phyloP scores from a whole-genome alignment of 2,113 vertebrate genomes.

The Tichodroma muraria region DNA sequence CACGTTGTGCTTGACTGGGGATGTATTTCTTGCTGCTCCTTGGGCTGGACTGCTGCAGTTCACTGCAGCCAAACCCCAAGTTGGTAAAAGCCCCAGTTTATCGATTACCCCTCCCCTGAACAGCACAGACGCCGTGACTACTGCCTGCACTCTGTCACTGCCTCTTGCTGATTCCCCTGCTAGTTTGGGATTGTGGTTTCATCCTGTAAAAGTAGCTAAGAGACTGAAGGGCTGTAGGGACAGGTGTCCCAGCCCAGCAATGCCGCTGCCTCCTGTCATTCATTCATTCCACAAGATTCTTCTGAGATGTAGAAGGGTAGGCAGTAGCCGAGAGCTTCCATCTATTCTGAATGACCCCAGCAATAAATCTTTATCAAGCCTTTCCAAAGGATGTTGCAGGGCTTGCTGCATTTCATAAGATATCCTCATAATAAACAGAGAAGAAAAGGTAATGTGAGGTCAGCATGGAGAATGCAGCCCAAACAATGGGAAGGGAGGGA shows the following conservation, averaged over 20 bases:
- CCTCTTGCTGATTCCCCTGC: neutral
- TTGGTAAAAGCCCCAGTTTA: neutral
- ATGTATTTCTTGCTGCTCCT: neutral
- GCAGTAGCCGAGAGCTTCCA: neutral
- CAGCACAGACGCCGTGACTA: neutral
- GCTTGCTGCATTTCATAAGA: neutral
- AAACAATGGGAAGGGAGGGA: neutral
- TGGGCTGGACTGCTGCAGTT: neutral
- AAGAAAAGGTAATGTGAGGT: neutral
- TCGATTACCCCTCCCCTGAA: neutral
- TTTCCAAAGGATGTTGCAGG: neutral
- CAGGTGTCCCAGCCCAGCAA: neutral
- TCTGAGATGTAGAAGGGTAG: rapidly evolving
- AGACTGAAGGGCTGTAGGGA: neutral
- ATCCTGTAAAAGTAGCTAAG: neutral
- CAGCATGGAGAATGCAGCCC: neutral
- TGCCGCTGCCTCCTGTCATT: neutral
- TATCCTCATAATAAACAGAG: neutral
- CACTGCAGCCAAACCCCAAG: neutral
- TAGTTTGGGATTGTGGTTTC: neutral
- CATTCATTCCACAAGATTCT: neutral
- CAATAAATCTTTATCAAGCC: neutral
- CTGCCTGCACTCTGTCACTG: neutral
- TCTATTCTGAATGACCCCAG: neutral
- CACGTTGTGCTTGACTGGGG: neutral